Percentiles rank a stretch among this genome's conserved stretches.
These are phyloP conservation scores for Dicycla oo DNA, from an alignment of 2,888 invertebrate genomes.

Conservation along the genomic window DNA sequence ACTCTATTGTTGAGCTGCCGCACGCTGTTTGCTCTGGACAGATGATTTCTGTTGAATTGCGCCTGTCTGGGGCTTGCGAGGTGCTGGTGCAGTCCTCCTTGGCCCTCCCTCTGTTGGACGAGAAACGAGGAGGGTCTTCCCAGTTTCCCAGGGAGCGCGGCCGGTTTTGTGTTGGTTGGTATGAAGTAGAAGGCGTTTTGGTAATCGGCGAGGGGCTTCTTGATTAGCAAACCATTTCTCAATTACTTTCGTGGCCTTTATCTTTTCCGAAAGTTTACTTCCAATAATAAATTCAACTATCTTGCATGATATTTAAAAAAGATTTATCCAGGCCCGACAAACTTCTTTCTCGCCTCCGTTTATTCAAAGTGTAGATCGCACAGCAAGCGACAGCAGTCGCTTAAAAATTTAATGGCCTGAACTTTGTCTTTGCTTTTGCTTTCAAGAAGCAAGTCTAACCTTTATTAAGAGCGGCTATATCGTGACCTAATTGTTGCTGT, in stretches of 20 bases:
- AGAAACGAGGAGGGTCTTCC: slow-evolving; percentile 2
- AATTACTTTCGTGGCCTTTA: slow-evolving; percentile 2
- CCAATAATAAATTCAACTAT: too few species aligned
- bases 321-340: too few species aligned
- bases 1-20: slow-evolving; percentile 4
- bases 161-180: background rate
- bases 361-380: too few species aligned
- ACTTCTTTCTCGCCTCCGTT: too few species aligned
- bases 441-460: too few species aligned
- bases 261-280: too few species aligned
- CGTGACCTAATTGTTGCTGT: too few species aligned
- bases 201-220: background rate
- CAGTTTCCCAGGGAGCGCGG: background rate
- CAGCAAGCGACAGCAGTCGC: too few species aligned
- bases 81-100: background rate
- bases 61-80: background rate
- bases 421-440: too few species aligned
- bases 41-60: background rate
- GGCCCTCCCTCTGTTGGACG: background rate
- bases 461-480: too few species aligned
- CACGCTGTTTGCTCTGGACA: background rate
- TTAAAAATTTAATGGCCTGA: too few species aligned
- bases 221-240: slow-evolving; percentile 2
- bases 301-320: too few species aligned
- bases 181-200: slow-evolving; percentile 3